These are phyloP conservation scores for Siphlonurus alternatus DNA, from an alignment of 2,888 invertebrate genomes.

Conservation along the genomic window DNA sequence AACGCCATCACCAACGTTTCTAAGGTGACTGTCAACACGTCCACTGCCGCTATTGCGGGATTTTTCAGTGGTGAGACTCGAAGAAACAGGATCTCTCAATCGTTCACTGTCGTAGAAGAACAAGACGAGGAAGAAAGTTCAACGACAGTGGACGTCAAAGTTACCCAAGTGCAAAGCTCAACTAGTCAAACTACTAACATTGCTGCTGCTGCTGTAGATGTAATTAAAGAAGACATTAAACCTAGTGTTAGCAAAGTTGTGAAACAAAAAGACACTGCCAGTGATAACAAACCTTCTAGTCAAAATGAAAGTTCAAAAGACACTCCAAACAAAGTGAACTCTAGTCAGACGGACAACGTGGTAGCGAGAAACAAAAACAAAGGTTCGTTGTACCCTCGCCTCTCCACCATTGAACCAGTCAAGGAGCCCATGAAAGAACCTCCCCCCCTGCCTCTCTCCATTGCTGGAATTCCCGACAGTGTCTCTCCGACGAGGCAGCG, in stretches of 20 bases:
- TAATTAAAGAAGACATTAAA: background rate
- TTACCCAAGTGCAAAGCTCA: background rate
- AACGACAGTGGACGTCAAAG: background rate
- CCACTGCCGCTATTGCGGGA: background rate
- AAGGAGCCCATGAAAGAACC: background rate
- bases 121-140: background rate
- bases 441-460: background rate
- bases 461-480: background rate
- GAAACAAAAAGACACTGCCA: background rate
- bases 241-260: background rate
- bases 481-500: background rate
- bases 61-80: background rate
- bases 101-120: background rate
- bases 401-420: background rate
- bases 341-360: background rate
- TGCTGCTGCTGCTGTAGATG: background rate
- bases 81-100: background rate
- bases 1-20: conserved; percentile 41
- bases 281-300: too few species aligned
- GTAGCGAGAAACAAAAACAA: background rate
- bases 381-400: background rate
- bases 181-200: background rate
- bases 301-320: background rate
- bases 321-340: background rate
- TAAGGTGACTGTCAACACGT: conserved; percentile 31